A percentile compares a stretch with the other conserved stretches of the same genome.
These are phyloP conservation scores for Neoseiulus cucumeris DNA, from an alignment of 1,140 invertebrate species.

Conservation along the genomic window DNA sequence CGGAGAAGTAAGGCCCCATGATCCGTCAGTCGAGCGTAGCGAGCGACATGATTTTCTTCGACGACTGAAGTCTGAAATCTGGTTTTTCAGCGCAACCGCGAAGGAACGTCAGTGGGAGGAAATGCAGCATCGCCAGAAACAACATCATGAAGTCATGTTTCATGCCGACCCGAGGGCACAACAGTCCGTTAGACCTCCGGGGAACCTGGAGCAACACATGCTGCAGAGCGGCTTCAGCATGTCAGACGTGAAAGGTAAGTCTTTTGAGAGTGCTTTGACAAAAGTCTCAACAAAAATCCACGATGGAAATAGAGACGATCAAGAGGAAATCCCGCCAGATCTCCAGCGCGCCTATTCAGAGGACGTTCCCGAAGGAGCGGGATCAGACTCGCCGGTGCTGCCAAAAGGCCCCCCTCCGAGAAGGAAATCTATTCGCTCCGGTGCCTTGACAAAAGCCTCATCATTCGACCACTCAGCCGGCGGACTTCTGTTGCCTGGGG, in stretches of 20 bases:
- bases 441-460: slow-evolving; percentile 34
- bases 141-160: slow-evolving; percentile 28
- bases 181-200: slow-evolving; percentile 29
- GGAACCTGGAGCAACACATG: slow-evolving; percentile 74
- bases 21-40: too few relatives aligned
- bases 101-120: slow-evolving; percentile 67
- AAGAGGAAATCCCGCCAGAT: slow-evolving; percentile 30
- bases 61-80: not conserved
- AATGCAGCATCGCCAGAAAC: slow-evolving; percentile 58
- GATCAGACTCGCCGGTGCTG: slow-evolving; percentile 16
- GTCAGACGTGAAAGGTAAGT: slow-evolving; percentile 69
- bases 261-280: too few relatives aligned
- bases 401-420: slow-evolving; percentile 40
- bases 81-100: slow-evolving; percentile 43
- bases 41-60: too few relatives aligned
- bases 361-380: slow-evolving; percentile 47
- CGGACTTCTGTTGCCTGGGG: not conserved
- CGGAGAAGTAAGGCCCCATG: not conserved
- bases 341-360: slow-evolving; percentile 62
- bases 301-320: too few relatives aligned
- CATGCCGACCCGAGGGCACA: not conserved
- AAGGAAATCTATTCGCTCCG: slow-evolving; percentile 37
- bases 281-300: too few relatives aligned
- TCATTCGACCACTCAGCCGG: slow-evolving; percentile 21
- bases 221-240: slow-evolving; percentile 67